Base-by-base conservation (phyloP, 2,113 vertebrate genomes). In the Elanoides forficatus region DNA sequence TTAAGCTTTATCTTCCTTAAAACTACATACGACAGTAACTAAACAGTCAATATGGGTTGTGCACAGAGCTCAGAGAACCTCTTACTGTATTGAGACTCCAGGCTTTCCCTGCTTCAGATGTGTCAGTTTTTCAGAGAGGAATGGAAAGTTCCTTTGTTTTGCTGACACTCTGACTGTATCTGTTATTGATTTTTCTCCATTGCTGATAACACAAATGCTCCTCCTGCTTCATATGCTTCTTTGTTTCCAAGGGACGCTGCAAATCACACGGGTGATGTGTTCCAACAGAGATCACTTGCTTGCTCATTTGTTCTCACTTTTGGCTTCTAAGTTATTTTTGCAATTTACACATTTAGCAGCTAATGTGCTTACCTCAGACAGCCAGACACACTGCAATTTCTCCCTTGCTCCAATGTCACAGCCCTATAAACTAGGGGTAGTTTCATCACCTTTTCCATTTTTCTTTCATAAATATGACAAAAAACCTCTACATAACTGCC, bases 161-260 rank as follows among this genome's bases (percentile, higher is more conserved):
- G 58, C 87, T 94, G 94, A 95, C 72, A 47, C 53, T 89, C 50
- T 79, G n/a, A 74, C 55, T 63, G n/a, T 91, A 96, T 97, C 96
- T 94, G 32, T 86, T 97, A 97, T 91, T 97, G 96, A 97, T 98
- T 97, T 96, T 97, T 92, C 93, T 94, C 76, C 52, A 58, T 52
- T 95, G 75, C 93, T 96, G 89, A 96, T 97, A 89, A 63, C 88
- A 86, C 73, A 95, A 94, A 84, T 74, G 38, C 40, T 90, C 29
- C 91, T 97, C 75, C 56, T 56, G 67, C 36, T 95, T 92, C 81
- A 83, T 91, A 58, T 95, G n/a, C 81, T 76, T 68, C 75, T 96
- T 96, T 97, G 82, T 97, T 95, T 96, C 79, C 86, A 81, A 76
- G 82, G 21, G 34, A 48, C 74, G 78, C 62, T 95, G 74, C 18